These are phyloP conservation scores for Coptodon bakossiorum DNA, from an alignment of 2,113 vertebrate species.

Conservation along the genomic window DNA sequence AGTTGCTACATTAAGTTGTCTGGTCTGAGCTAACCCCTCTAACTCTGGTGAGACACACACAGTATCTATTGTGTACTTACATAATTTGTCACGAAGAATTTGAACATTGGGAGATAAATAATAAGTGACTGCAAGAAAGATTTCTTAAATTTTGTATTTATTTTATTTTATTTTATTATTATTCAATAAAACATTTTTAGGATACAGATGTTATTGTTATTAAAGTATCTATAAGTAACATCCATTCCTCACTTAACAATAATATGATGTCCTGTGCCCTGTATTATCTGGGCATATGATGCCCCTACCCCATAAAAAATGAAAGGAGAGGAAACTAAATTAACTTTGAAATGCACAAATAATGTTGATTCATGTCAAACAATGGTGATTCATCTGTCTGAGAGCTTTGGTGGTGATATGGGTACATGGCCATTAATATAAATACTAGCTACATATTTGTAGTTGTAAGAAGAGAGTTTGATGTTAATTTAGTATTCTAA, in stretches of 20 bases:
- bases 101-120: neutral
- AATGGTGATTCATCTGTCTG: neutral
- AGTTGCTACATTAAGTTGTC: neutral
- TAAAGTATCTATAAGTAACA: neutral
- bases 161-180: neutral
- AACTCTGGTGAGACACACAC: neutral
- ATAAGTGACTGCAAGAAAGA: neutral
- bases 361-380: neutral
- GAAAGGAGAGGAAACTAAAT: neutral
- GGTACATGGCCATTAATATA: neutral
- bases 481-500: neutral
- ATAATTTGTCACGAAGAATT: neutral
- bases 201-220: neutral
- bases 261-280: neutral
- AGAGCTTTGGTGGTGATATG: neutral
- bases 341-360: neutral
- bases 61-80: neutral
- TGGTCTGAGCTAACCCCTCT: neutral
- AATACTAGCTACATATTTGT: neutral
- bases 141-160: neutral
- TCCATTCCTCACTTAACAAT: neutral
- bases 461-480: neutral
- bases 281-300: neutral
- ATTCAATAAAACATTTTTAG: neutral
- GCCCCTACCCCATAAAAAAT: neutral